Percentiles rank a stretch among this genome's conserved stretches.
Conservation (phyloP, 2,888 invertebrate genomes). For the Agrochola macilenta region DNA sequence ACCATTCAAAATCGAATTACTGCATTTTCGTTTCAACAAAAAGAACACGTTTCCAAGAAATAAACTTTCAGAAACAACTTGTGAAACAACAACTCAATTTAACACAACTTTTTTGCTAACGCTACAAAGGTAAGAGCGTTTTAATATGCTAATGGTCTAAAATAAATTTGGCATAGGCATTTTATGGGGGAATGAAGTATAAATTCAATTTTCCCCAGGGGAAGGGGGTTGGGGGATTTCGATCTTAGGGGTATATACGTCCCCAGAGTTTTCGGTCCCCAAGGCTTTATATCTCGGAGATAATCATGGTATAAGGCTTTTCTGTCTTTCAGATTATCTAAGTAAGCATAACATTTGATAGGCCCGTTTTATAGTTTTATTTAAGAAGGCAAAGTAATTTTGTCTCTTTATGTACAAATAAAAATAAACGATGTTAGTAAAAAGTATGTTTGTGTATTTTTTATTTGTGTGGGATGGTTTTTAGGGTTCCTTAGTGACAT, state of each 20-base stretch:
- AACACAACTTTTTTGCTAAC: constrained; percentile 69
- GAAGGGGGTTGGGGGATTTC: constrained; percentile 54
- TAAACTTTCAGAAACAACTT: constrained; percentile 37
- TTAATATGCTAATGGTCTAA: constrained; percentile 89
- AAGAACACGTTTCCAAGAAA: constrained; percentile 18
- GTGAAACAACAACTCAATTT: constrained; percentile 37
- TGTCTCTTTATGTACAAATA: constrained; percentile 59
- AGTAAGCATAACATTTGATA: constrained; percentile 62
- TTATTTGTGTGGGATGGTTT: constrained; percentile 61
- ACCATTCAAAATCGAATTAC: constrained; percentile 16
- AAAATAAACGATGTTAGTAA: constrained; percentile 58
- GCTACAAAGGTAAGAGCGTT: constrained; percentile 80
- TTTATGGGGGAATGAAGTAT: constrained; percentile 86
- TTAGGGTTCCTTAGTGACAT: constrained; percentile 9
- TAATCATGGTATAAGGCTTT: constrained; percentile 74
- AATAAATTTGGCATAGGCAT: constrained; percentile 88
- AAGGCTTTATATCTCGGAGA: constrained; percentile 70
- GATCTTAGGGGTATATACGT: constrained; percentile 46
- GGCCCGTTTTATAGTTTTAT: constrained; percentile 62
- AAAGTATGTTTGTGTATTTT: constrained; percentile 60
- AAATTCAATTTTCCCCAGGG: constrained; percentile 82
- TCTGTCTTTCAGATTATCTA: constrained; percentile 66
- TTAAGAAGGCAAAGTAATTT: constrained; percentile 57
- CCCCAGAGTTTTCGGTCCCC: constrained; percentile 45
- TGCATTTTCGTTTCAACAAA: constrained; percentile 21